Base-by-base conservation (phyloP, 2,113 vertebrate species). In the Pomatorhinus ruficollis region DNA sequence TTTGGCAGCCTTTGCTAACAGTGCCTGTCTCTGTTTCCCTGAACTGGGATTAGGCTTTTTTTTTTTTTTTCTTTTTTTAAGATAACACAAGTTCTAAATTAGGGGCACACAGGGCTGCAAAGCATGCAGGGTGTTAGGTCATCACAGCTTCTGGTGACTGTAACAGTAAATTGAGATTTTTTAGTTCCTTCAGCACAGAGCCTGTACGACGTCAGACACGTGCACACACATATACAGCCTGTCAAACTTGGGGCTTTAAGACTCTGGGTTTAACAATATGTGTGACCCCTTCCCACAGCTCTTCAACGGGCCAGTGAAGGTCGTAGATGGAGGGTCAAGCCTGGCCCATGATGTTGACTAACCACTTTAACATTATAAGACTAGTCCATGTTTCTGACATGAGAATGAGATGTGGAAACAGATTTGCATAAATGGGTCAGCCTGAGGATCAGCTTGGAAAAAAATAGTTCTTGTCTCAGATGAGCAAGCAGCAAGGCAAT, bases 91-190 rank as follows among this genome's bases (percentile, higher is more conserved):
- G 2, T 83, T 89, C 37, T 87, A 89, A 89, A 66, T 78, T 33
- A 72, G 47, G 25, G 9, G 16, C 0, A 1, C 15, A 68, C 10
- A 77, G n/a, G 10, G 22, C 76, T 76, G 54, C 25, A 77, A 72
- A 61, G 21, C 15, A 56, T 0, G 0, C 37, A 13, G 1, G 12
- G 15, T 86, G 12, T 74, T 53, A n/a, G 12, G 35, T 90, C 53
- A 30, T 54, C 1, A 1, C 25, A 53, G 28, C 22, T 83, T 83
- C 83, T 77, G 31, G 19, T 60, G 35, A 27, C 45, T 88, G 11
- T n/a, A 78, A 83, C 42, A 60, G 33, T 27, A 89, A 82, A 83
- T 60, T 52, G 56, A 68, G 20, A 6, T 40, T 56, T 39, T 53
- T 75, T 52, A 83, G 19, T 59, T 87, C 30, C 83, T 74, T 61